phyloP scores from a whole-genome alignment of 2,888 invertebrate genomes.

The Pterostichus niger region DNA sequence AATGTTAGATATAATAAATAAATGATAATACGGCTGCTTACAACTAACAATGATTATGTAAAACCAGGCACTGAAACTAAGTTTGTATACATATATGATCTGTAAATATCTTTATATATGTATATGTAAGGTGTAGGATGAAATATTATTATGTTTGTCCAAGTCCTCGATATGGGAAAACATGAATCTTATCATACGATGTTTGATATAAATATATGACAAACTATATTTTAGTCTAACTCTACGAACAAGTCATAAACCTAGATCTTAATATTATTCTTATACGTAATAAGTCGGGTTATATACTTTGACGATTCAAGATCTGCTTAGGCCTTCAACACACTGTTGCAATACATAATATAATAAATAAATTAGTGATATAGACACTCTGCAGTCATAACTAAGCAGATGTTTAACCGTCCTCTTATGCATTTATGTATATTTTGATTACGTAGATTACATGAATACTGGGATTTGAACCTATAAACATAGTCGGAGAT shows the following conservation, averaged over 20 bases:
- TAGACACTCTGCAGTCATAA: slow-evolving; percentile 13
- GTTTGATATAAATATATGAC: slow-evolving; percentile 74
- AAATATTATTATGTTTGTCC: slow-evolving; percentile 44
- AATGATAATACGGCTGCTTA: slow-evolving; percentile 62
- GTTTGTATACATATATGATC: slow-evolving; percentile 59
- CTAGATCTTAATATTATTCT: slow-evolving; percentile 23
- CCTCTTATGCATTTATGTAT: slow-evolving; percentile 38
- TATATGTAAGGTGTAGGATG: slow-evolving; percentile 65
- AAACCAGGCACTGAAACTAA: slow-evolving; percentile 66
- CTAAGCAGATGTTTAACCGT: slow-evolving; percentile 16
- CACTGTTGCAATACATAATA: slow-evolving; percentile 13
- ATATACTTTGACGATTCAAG: slow-evolving; percentile 10
- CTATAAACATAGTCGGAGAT: slow-evolving; percentile 50
- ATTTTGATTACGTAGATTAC: slow-evolving; percentile 64
- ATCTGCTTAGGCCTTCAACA: slow-evolving; percentile 19
- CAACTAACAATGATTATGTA: slow-evolving; percentile 65
- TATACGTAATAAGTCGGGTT: slow-evolving; percentile 44
- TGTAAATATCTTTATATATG: slow-evolving; percentile 72
- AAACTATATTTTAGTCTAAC: slow-evolving; percentile 71
- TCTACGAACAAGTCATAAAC: slow-evolving; percentile 60
- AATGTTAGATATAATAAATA: slow-evolving; percentile 59
- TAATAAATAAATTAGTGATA: slow-evolving; percentile 32
- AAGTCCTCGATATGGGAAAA: slow-evolving; percentile 71
- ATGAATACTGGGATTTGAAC: slow-evolving; percentile 63
- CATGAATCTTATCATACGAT: slow-evolving; percentile 71